Evolutionary conservation across 92 coral and sea anemone species (phyloP).

Genomic region (Umimayanthus kanabou): DNA sequence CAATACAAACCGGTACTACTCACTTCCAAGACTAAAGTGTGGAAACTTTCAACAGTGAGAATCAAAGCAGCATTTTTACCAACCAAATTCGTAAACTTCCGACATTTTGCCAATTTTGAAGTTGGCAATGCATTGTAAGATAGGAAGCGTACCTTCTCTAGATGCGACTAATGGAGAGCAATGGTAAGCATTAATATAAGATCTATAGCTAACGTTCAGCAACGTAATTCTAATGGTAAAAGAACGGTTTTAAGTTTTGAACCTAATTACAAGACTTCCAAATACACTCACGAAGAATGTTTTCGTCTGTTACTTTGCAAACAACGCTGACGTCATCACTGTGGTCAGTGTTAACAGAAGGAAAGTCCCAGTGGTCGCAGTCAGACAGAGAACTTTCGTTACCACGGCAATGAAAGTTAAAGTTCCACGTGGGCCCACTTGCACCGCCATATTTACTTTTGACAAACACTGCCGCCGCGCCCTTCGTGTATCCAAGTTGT

Average conservation of each 20-base stretch:
- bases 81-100: too few species aligned
- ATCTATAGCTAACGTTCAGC: too few species aligned
- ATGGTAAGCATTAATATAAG: too few species aligned
- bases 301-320: not conserved
- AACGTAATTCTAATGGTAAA: too few species aligned
- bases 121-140: too few species aligned
- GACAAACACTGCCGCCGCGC: slow-evolving; percentile 14
- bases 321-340: slow-evolving; percentile 29
- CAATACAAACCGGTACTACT: too few species aligned
- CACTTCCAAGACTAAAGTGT: too few species aligned
- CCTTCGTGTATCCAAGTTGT: slow-evolving; percentile 4
- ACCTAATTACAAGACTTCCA: not conserved
- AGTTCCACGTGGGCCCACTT: slow-evolving; percentile 1
- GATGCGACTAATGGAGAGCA: too few species aligned
- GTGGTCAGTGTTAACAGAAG: slow-evolving; percentile 3
- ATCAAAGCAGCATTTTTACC: too few species aligned
- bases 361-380: not conserved
- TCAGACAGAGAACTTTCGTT: slow-evolving; percentile 12
- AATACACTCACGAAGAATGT: not conserved
- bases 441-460: slow-evolving; percentile 6
- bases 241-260: not conserved
- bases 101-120: too few species aligned
- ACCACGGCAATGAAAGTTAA: slow-evolving; percentile 7
- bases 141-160: too few species aligned
- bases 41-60: too few species aligned